Conservation (phyloP, 2,888 invertebrate species). For the Pinctada fucata region DNA sequence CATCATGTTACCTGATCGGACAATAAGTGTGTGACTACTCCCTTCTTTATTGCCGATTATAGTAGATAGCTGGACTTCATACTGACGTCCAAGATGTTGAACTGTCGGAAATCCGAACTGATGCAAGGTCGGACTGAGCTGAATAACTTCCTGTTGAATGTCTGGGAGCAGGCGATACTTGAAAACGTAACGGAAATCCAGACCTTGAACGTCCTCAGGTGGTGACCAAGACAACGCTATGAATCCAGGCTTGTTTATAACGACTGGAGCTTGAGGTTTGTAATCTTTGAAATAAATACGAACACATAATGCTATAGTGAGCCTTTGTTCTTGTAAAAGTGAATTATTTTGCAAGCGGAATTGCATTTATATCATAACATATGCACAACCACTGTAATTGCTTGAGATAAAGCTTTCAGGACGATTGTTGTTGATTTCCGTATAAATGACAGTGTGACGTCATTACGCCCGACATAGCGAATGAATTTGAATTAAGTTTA, state of each 20-base stretch:
- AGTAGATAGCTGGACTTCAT: slow-evolving; percentile 35
- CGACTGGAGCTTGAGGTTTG: slow-evolving; percentile 3
- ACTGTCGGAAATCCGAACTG: slow-evolving; percentile 39
- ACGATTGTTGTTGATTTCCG: too few species aligned
- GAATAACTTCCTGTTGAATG: slow-evolving; percentile 23
- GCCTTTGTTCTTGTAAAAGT: too few species aligned
- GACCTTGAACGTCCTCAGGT: slow-evolving; percentile 12
- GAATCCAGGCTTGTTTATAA: slow-evolving; percentile 28
- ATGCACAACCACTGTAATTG: too few species aligned
- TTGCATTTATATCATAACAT: neutral
- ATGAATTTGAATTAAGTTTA: too few species aligned
- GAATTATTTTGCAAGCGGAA: too few species aligned
- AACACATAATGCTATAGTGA: too few species aligned
- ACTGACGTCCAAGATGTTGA: slow-evolving; percentile 40
- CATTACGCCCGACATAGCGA: too few species aligned
- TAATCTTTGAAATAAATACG: slow-evolving; percentile 10
- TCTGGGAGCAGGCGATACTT: slow-evolving; percentile 33
- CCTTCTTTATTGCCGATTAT: slow-evolving; percentile 23
- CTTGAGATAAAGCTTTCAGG: too few species aligned
- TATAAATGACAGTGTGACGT: too few species aligned
- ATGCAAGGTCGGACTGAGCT: slow-evolving; percentile 13
- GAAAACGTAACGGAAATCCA: slow-evolving; percentile 13
- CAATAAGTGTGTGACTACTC: neutral
- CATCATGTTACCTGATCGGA: slow-evolving; percentile 26
- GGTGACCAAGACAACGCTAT: slow-evolving; percentile 32